Evolutionary conservation across 2,113 vertebrate genomes (phyloP).

Genomic region (Azemiops feae): DNA sequence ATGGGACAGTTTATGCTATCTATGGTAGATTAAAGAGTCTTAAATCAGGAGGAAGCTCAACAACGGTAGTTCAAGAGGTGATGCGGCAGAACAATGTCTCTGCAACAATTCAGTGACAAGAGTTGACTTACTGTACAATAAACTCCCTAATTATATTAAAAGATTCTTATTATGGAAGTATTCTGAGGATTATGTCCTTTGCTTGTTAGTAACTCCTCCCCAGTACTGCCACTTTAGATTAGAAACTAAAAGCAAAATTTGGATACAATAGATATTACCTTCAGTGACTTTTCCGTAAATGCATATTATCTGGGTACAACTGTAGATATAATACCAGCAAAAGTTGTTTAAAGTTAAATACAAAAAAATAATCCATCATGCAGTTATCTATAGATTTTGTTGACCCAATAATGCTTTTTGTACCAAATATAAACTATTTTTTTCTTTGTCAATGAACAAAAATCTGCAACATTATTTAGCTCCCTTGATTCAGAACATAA

Average conservation of each 20-base stretch:
- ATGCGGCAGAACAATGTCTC: background rate
- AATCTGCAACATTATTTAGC: background rate
- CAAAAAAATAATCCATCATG: background rate
- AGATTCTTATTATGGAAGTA: background rate
- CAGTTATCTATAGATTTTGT: background rate
- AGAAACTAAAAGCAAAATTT: background rate
- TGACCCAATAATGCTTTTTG: conserved; percentile 7
- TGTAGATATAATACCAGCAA: background rate
- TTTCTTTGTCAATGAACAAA: accelerated
- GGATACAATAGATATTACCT: background rate
- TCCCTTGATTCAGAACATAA: background rate
- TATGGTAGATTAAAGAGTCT: background rate
- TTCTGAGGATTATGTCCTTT: background rate
- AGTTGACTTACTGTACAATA: background rate
- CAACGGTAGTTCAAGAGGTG: background rate
- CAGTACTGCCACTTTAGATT: background rate
- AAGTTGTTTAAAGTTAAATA: accelerated
- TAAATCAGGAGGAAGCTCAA: background rate
- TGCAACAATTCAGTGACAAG: background rate
- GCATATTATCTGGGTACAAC: background rate
- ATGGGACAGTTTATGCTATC: background rate
- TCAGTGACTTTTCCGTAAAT: background rate
- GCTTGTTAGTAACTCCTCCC: background rate
- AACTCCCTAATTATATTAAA: background rate
- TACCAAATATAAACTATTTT: background rate